phyloP scores from a whole-genome alignment of 1,140 invertebrate species.

The Drosophila bocqueti region DNA sequence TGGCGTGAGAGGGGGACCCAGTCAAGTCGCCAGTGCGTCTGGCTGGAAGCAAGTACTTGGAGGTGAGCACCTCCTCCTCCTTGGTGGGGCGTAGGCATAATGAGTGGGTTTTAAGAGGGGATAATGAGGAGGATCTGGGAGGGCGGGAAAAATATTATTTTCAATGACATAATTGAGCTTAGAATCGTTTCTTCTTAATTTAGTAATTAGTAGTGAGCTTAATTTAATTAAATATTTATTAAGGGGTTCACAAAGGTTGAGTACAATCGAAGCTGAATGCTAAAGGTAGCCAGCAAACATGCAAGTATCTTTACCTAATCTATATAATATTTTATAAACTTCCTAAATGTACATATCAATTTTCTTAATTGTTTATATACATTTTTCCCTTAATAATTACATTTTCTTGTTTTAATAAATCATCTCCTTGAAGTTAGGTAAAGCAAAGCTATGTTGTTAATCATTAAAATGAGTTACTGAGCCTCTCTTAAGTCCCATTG shows the following conservation, averaged over 20 bases:
- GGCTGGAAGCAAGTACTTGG: slow-evolving; percentile 7
- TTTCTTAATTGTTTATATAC: too few relatives aligned
- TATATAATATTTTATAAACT: too few relatives aligned
- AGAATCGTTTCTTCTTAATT: not conserved
- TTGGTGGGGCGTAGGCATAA: slow-evolving; percentile 28
- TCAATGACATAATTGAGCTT: not conserved
- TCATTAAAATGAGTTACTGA: not conserved
- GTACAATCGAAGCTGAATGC: too few relatives aligned
- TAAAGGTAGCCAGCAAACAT: too few relatives aligned
- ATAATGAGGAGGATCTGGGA: not conserved
- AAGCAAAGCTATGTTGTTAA: too few relatives aligned
- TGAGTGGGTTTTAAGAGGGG: slow-evolving; percentile 2
- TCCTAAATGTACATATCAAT: too few relatives aligned
- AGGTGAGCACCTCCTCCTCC: not conserved
- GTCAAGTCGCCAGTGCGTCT: slow-evolving; percentile 66
- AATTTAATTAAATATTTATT: not conserved
- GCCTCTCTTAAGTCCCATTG: rapidly evolving
- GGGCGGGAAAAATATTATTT: not conserved
- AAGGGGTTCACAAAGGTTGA: too few relatives aligned
- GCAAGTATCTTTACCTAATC: too few relatives aligned
- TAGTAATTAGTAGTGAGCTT: not conserved
- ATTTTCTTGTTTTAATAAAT: too few relatives aligned
- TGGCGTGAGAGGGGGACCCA: not conserved
- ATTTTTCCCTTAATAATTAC: too few relatives aligned
- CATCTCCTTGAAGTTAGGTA: too few relatives aligned